These are phyloP conservation scores for Punctoribates punctum DNA, from an alignment of 2,888 invertebrate genomes.

Conservation along the genomic window DNA sequence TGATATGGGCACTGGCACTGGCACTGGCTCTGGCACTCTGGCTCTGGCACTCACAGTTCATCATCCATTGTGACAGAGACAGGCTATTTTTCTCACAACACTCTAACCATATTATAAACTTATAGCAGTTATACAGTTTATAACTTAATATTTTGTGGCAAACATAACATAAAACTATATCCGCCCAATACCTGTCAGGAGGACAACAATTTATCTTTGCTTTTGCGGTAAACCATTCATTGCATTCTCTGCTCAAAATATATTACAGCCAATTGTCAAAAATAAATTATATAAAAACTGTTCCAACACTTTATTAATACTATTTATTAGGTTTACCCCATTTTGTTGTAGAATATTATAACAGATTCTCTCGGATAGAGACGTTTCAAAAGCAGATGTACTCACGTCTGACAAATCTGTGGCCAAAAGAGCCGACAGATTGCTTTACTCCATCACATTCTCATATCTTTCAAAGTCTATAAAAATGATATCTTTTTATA, in stretches of 20 bases:
- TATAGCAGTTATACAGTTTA: conserved; percentile 22
- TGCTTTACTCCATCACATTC: no score
- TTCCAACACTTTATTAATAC: conserved; percentile 14
- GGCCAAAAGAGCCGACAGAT: no score
- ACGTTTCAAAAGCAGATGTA: no score
- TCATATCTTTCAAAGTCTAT: no score
- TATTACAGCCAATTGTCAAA: conserved; percentile 20
- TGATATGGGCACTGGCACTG: neutral
- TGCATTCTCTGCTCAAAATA: conserved; percentile 9
- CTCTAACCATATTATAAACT: conserved; percentile 19
- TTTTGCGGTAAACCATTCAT: conserved; percentile 7
- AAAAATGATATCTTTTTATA: neutral
- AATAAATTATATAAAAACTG: conserved; percentile 23
- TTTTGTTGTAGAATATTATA: neutral
- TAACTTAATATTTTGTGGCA: conserved; percentile 35
- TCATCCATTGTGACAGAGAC: conserved; percentile 35
- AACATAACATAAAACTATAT: conserved; percentile 29
- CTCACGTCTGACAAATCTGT: no score
- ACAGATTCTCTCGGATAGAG: no score
- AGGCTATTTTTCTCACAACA: conserved; percentile 38
- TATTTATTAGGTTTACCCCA: neutral
- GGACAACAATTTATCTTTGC: conserved; percentile 22
- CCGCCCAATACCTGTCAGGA: conserved; percentile 37
- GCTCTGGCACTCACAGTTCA: conserved; percentile 36
- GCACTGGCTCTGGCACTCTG: no score